Evolutionary conservation across 2,113 vertebrate species (phyloP).

Genomic region (Epinephelus fuscoguttatus): DNA sequence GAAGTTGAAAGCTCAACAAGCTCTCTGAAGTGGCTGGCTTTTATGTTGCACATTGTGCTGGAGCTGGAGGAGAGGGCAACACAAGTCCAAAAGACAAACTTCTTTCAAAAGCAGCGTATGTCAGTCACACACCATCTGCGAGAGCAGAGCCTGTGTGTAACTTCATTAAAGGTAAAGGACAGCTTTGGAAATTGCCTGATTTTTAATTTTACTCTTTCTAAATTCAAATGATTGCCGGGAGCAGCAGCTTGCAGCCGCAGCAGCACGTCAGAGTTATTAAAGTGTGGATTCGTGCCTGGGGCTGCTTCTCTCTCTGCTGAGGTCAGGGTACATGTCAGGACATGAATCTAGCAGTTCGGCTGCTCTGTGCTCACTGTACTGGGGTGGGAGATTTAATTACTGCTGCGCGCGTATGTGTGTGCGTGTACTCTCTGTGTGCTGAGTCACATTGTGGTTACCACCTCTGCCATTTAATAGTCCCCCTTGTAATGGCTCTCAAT

Average conservation of each 20-base stretch:
- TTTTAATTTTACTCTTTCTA: constrained; percentile 6
- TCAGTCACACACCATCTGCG: constrained; percentile 38
- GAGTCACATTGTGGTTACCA: constrained; percentile 80
- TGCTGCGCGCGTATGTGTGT: constrained; percentile 15
- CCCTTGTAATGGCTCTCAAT: constrained; percentile 73
- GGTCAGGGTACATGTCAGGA: constrained; percentile 76
- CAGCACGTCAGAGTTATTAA: constrained; percentile 61
- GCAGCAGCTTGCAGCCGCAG: constrained; percentile 48
- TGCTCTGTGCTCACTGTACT: constrained; percentile 39
- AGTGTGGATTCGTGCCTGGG: constrained; percentile 55
- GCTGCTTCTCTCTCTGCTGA: constrained; percentile 61
- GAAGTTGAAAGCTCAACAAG: constrained; percentile 81
- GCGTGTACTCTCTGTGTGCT: constrained; percentile 48
- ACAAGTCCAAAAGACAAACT: constrained; percentile 55
- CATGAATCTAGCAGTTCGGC: constrained; percentile 58
- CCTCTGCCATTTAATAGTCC: constrained; percentile 76
- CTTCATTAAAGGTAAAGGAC: constrained; percentile 44
- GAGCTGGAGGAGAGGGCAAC: constrained; percentile 59
- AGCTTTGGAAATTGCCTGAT: constrained; percentile 32
- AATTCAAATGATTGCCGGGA: constrained; percentile 38
- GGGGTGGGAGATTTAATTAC: constrained; percentile 59
- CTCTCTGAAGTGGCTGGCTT: constrained; percentile 82
- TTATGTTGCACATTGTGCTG: constrained; percentile 75
- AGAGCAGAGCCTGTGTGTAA: constrained; percentile 6
- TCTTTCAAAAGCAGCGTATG: constrained; percentile 59